Percentiles rank a stretch among this genome's conserved stretches.
Evolutionary conservation across 2,797 vertebrate genomes (phyloP).

Genomic region (Microcaecilia unicolor): DNA sequence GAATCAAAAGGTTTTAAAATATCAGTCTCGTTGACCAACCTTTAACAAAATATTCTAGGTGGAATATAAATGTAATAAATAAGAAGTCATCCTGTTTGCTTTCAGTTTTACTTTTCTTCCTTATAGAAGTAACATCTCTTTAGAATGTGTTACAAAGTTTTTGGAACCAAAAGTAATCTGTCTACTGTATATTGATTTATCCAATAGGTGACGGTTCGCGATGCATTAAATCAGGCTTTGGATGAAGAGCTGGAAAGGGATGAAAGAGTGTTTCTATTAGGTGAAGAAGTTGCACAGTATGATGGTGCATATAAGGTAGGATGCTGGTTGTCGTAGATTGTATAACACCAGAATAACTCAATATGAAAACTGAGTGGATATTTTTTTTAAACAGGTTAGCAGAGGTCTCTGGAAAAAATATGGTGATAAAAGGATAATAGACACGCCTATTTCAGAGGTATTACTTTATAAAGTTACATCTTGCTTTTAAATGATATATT

Average conservation of each 20-base stretch:
- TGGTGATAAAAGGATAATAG: constrained; percentile 91
- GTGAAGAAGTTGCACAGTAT: constrained; percentile 96
- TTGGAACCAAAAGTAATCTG: too few species aligned
- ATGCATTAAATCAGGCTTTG: constrained; percentile 94
- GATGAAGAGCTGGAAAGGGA: constrained; percentile 95
- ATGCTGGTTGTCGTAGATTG: too few species aligned
- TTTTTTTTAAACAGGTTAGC: constrained; percentile 64
- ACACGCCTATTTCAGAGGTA: constrained; percentile 96
- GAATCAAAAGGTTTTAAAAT: too few species aligned
- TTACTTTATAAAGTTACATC: not conserved
- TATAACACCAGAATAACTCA: too few species aligned
- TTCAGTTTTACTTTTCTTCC: too few species aligned
- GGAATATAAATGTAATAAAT: too few species aligned
- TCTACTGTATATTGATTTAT: not conserved
- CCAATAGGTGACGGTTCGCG: constrained; percentile 80
- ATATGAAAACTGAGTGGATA: too few species aligned
- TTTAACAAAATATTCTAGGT: too few species aligned
- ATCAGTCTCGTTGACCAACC: too few species aligned
- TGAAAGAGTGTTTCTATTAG: constrained; percentile 83
- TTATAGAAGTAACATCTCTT: too few species aligned
- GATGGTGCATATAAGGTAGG: constrained; percentile 93
- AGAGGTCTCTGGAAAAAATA: constrained; percentile 97
- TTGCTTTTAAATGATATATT: not conserved
- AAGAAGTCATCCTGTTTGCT: too few species aligned
- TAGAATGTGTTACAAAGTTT: too few species aligned